Evolutionary conservation across 23 tunicate species (phyloP).

Genomic region (Botrylloides violaceus): DNA sequence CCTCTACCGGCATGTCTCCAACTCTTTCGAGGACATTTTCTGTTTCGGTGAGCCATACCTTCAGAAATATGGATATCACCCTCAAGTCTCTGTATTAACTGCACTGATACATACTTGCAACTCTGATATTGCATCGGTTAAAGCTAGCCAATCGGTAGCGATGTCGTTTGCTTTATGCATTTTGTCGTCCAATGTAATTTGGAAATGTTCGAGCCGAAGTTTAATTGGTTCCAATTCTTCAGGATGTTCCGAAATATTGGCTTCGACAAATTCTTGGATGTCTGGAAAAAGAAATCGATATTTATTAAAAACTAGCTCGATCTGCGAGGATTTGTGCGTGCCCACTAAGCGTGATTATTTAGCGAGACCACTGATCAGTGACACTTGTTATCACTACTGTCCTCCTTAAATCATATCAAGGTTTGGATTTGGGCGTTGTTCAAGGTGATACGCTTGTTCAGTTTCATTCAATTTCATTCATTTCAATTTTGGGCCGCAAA

Average conservation of each 20-base stretch:
- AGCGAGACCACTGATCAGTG: too few species aligned
- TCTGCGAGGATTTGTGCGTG: too few species aligned
- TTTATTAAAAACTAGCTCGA: background rate
- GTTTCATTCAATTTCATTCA: too few species aligned
- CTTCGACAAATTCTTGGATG: conserved; percentile 25
- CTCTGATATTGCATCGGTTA: conserved; percentile 26
- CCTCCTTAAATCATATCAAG: too few species aligned
- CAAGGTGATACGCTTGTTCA: too few species aligned
- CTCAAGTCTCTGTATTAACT: background rate
- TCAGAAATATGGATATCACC: conserved; percentile 10
- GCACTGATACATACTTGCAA: conserved; percentile 27
- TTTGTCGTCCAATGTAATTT: conserved; percentile 26
- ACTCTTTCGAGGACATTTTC: conserved; percentile 21
- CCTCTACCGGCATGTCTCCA: conserved; percentile 42
- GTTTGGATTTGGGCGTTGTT: too few species aligned
- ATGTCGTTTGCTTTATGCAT: conserved; percentile 29
- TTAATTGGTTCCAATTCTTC: conserved; percentile 24
- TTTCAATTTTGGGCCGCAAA: too few species aligned
- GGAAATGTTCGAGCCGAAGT: conserved; percentile 25
- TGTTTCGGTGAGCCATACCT: conserved; percentile 43
- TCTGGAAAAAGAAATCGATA: conserved; percentile 13
- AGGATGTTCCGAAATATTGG: conserved; percentile 16
- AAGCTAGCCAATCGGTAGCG: conserved; percentile 36
- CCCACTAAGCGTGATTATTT: too few species aligned
- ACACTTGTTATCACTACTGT: too few species aligned